Conservation (phyloP, 2,113 vertebrate species). For the Oostethus manadensis region DNA sequence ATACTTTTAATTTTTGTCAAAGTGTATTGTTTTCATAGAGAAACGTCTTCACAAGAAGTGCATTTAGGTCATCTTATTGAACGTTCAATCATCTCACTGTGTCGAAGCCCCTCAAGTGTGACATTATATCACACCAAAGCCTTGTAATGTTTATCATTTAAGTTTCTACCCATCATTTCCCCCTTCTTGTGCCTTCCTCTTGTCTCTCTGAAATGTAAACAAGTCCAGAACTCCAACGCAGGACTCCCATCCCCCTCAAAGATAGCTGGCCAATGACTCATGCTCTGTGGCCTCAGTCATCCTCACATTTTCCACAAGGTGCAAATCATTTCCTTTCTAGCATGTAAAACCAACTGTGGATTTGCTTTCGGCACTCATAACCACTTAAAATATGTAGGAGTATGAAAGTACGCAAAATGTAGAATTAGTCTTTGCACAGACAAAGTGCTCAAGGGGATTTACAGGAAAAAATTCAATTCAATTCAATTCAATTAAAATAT, state of each 20-base stretch:
- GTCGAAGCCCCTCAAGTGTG: background rate
- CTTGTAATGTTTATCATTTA: slow-evolving; percentile 22
- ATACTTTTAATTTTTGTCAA: too few species aligned
- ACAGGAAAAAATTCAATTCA: too few species aligned
- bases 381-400: too few species aligned
- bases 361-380: slow-evolving; percentile 1
- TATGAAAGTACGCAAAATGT: too few species aligned
- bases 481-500: too few species aligned
- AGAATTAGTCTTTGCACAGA: too few species aligned
- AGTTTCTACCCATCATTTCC: slow-evolving; percentile 42
- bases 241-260: slow-evolving; percentile 64
- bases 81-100: background rate
- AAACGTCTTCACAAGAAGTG: too few species aligned
- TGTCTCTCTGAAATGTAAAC: slow-evolving; percentile 72
- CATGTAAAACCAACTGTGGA: slow-evolving; percentile 59
- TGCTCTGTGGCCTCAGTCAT: slow-evolving; percentile 49
- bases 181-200: slow-evolving; percentile 57
- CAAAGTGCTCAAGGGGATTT: too few species aligned
- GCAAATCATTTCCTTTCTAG: slow-evolving; percentile 64
- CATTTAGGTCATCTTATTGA: background rate
- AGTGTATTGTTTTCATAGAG: too few species aligned
- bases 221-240: slow-evolving; percentile 56
- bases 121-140: background rate
- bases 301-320: slow-evolving; percentile 72
- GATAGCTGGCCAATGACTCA: slow-evolving; percentile 74